Conservation (phyloP, 2,113 vertebrate genomes). For the Syrrhaptes paradoxus region DNA sequence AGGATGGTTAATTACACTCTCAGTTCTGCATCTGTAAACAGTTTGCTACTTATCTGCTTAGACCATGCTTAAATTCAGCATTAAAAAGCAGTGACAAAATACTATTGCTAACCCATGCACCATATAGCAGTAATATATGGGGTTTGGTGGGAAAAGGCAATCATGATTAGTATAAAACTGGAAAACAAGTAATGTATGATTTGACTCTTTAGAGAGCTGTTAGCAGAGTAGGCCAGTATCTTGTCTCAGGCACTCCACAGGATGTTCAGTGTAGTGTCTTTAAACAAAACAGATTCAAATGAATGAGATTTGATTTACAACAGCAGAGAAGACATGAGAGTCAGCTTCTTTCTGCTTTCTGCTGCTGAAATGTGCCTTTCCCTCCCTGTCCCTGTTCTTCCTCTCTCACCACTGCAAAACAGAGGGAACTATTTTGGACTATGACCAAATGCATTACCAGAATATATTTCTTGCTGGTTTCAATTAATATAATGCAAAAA, state of each 20-base stretch:
- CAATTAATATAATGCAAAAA: not conserved
- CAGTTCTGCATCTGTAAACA: not conserved
- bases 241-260: not conserved
- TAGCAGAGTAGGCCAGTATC: not conserved
- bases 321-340: not conserved
- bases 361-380: not conserved
- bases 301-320: not conserved
- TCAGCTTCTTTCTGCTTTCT: not conserved
- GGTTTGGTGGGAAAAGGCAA: not conserved
- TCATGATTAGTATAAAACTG: not conserved
- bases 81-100: not conserved
- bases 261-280: not conserved
- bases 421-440: not conserved
- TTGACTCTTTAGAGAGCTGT: not conserved
- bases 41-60: not conserved
- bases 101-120: not conserved
- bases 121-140: not conserved
- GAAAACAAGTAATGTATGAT: not conserved
- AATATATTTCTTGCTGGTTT: not conserved
- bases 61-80: not conserved
- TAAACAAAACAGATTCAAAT: not conserved
- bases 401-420: not conserved
- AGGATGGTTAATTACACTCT: constrained; percentile 5
- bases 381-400: not conserved
- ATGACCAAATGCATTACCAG: not conserved